These are phyloP conservation scores for Chaenodraco wilsoni DNA, from an alignment of 2,797 vertebrate genomes.

Conservation along the genomic window DNA sequence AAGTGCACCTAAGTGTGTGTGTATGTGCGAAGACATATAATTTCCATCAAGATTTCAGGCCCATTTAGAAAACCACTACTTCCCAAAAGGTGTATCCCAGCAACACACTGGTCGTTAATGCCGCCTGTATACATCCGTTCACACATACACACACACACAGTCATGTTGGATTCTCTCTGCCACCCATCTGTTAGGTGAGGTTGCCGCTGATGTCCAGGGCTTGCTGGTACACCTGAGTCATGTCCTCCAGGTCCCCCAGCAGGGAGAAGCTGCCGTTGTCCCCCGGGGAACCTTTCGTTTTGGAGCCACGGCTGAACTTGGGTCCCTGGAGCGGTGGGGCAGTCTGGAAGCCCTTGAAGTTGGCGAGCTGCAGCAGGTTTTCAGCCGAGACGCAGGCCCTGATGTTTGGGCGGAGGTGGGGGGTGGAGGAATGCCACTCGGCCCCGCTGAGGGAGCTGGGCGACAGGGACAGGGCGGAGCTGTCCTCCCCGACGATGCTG, in stretches of 20 bases:
- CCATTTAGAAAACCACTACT: slow-evolving; percentile 56
- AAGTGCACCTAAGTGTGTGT: slow-evolving; percentile 56
- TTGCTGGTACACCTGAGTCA: slow-evolving; percentile 99
- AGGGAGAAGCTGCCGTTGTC: slow-evolving; percentile 99
- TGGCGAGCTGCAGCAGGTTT: slow-evolving; percentile 95
- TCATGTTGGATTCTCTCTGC: slow-evolving; percentile 40
- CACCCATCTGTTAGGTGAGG: slow-evolving; percentile 86
- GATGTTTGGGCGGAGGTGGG: slow-evolving; percentile 88
- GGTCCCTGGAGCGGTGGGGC: slow-evolving; percentile 88
- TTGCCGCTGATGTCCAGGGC: slow-evolving; percentile 98
- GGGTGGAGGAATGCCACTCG: slow-evolving; percentile 89
- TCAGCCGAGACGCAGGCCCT: slow-evolving; percentile 95
- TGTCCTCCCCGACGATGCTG: slow-evolving; percentile 94
- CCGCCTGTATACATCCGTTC: slow-evolving; percentile 58
- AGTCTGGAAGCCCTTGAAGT: slow-evolving; percentile 93
- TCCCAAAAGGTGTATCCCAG: slow-evolving; percentile 81
- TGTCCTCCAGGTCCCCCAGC: slow-evolving; percentile 97
- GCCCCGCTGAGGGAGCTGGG: slow-evolving; percentile 89
- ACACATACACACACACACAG: slow-evolving; percentile 34
- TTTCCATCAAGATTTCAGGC: slow-evolving; percentile 65
- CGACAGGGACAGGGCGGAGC: slow-evolving; percentile 85
- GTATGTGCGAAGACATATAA: slow-evolving; percentile 47
- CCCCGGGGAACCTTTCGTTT: slow-evolving; percentile 87
- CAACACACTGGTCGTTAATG: slow-evolving; percentile 85
- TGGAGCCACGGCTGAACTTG: slow-evolving; percentile 88